Evolutionary conservation across 2,888 invertebrate genomes (phyloP), one percentile per base, ranked within the genome.

Genomic region (Rhingia campestris): DNA sequence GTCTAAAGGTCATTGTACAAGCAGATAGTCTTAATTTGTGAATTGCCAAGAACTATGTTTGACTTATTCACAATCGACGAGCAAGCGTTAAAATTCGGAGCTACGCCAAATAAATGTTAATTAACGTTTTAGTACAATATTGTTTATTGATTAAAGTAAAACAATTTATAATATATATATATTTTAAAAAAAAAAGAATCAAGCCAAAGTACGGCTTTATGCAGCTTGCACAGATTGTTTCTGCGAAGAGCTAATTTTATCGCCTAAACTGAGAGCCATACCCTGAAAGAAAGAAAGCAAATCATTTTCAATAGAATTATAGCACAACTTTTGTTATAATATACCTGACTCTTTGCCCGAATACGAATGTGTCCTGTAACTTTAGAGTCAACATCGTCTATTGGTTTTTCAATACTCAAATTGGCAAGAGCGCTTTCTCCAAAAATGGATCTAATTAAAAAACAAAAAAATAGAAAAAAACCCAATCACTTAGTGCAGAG

Each of bases 371-470:
- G 99, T 0, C 99, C 99, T 12, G 96, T 96, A 12, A 99, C 99
- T 66, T 98, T 95, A 49, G 97, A 95, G 88, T 95, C 94, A 9
- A 95, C 94, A 90, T 96, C 97, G 92, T 97, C 96, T 86, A 97
- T 94, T 39, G 97, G 96, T 88, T 97, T 97, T 92, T 99, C 99
- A 88, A 99, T 98, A 92, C 98, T 99, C 88, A 99, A 94, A 94
- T 99, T 99, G 85, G 99, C 99, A 87, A 99, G 93, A 3, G 99
- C 99, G 92, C 99, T 99, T 92, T 99, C 99, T 9, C 99, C 99
- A 92, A 98, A 98, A 89, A 99, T 98, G 5, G 98, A 98, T 88
- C 98, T 91, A 10, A 47, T 22, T 22, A 12, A 12, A 12, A 22
- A 61, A 10, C 10, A 59, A 5, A 35, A 30, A n/a, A 1, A 43